These are phyloP conservation scores for Notamacropus eugenii DNA, from an alignment of 2,797 vertebrate species.

Conservation along the genomic window DNA sequence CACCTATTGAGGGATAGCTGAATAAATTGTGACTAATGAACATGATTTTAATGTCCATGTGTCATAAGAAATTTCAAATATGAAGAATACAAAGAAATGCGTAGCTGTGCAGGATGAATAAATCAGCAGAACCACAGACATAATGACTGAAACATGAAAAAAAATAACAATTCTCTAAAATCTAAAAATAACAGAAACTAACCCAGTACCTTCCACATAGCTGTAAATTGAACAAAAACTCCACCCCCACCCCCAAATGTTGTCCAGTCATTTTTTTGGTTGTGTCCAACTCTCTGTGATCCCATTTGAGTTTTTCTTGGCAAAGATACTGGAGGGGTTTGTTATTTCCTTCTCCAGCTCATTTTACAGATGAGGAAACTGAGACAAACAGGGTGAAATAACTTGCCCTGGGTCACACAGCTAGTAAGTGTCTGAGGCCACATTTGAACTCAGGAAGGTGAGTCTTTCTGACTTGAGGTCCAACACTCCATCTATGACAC, in stretches of 20 bases:
- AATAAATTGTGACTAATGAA: background rate
- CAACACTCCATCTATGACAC: background rate
- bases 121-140: too few relatives aligned
- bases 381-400: background rate
- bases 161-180: background rate
- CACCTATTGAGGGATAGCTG: background rate
- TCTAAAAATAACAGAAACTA: background rate
- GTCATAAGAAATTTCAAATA: background rate
- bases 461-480: background rate
- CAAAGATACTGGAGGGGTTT: background rate
- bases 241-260: too few relatives aligned
- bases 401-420: background rate
- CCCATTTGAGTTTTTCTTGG: background rate
- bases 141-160: background rate
- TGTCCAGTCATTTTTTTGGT: too few relatives aligned
- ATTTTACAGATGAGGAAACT: background rate
- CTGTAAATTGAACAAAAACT: background rate
- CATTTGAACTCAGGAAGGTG: background rate
- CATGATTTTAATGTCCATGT: background rate
- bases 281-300: background rate
- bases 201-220: background rate
- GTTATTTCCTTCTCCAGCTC: background rate
- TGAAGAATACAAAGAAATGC: background rate
- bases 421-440: background rate
- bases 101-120: background rate